Percentiles rank a stretch among this genome's conserved stretches.
Conservation (phyloP, 2,888 invertebrate genomes). For the Athetis lepigone region DNA sequence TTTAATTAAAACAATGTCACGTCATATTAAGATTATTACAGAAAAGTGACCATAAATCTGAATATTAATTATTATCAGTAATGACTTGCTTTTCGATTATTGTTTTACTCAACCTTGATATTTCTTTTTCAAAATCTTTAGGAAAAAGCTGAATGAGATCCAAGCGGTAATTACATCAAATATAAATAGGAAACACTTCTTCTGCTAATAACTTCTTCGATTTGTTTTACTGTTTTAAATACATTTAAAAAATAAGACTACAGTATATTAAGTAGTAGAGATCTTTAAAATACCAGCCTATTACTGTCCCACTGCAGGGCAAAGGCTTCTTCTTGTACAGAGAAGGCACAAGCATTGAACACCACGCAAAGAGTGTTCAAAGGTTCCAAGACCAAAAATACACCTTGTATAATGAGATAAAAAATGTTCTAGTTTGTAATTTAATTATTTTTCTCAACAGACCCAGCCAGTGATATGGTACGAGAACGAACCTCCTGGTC, state of each 20-base stretch:
- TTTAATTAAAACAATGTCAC: no score
- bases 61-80: constrained; percentile 11
- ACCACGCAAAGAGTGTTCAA: no score
- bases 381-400: no score
- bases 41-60: background rate
- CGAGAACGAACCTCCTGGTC: constrained; percentile 94
- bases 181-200: background rate
- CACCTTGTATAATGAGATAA: no score
- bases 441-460: constrained; percentile 71
- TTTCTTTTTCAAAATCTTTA: background rate
- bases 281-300: no score
- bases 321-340: no score
- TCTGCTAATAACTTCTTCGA: background rate
- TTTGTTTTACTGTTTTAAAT: background rate
- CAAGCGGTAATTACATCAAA: constrained; percentile 13
- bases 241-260: background rate
- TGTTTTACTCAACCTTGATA: background rate
- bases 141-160: constrained; percentile 7
- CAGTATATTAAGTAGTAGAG: no score
- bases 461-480: constrained; percentile 95
- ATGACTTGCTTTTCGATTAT: background rate
- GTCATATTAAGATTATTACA: constrained; percentile 1
- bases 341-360: no score
- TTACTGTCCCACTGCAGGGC: no score
- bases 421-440: background rate